Percentiles rank a stretch among this genome's conserved stretches.
Conservation (phyloP, 2,113 vertebrate species). For the Irena cyanogastra region DNA sequence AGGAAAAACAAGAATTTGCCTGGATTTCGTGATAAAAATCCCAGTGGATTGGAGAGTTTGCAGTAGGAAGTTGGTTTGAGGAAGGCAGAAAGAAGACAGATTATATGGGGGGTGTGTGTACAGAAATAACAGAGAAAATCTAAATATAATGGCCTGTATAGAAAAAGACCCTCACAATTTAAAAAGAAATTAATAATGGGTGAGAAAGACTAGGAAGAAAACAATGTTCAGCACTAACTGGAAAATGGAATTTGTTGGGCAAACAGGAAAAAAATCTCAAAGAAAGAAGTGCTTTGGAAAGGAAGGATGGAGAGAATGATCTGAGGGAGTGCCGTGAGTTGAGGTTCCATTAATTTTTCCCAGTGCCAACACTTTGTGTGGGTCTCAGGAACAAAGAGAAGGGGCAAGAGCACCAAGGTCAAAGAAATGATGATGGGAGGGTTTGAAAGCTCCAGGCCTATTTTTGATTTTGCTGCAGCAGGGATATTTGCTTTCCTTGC, state of each 20-base stretch:
- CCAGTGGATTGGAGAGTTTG: background rate
- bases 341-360: background rate
- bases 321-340: background rate
- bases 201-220: background rate
- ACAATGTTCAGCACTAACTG: background rate
- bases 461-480: conserved; percentile 43
- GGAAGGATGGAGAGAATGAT: background rate
- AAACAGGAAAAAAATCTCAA: background rate
- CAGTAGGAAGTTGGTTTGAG: background rate
- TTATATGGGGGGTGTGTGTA: background rate
- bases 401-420: conserved; percentile 5
- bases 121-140: background rate
- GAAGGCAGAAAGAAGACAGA: background rate
- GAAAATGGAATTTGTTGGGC: background rate
- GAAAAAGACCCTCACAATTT: background rate
- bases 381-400: background rate
- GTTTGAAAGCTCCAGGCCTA: conserved; percentile 18
- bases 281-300: background rate
- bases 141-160: background rate
- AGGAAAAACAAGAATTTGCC: background rate
- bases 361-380: background rate
- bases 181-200: background rate
- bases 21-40: background rate
- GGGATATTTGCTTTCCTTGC: conserved; percentile 1
- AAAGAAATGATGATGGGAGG: background rate